Conservation (phyloP, 1,140 invertebrate species). For the Pemphigus obesinymphae region DNA sequence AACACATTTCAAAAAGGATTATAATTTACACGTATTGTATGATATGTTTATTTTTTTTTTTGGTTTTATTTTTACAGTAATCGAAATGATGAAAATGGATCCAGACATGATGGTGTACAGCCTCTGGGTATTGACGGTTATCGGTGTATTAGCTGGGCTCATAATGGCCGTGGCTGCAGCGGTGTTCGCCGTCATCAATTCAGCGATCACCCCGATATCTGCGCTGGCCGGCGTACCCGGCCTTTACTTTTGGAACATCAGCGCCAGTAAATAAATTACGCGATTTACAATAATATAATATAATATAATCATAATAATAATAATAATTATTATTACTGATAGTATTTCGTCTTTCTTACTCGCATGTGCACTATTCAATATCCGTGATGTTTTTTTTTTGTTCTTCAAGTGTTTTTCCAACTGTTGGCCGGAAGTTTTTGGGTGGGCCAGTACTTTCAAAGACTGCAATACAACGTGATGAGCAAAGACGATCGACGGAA, state of each 20-base stretch:
- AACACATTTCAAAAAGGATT: no score
- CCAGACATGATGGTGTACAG: conserved; percentile 64
- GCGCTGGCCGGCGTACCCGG: conserved; percentile 70
- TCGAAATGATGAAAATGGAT: conserved; percentile 59
- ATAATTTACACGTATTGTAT: no score
- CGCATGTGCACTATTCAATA: neutral
- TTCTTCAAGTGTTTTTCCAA: conserved; percentile 71
- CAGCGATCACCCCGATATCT: conserved; percentile 67
- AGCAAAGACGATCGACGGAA: conserved; percentile 67
- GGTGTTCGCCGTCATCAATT: conserved; percentile 72
- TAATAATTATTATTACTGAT: neutral
- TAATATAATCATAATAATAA: no score
- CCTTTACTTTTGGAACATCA: conserved; percentile 71
- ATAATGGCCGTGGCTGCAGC: conserved; percentile 64
- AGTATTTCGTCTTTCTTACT: neutral
- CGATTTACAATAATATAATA: no score
- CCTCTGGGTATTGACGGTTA: conserved; percentile 67
- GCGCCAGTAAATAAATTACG: conserved; percentile 62
- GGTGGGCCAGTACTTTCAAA: conserved; percentile 68
- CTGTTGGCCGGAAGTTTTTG: conserved; percentile 66
- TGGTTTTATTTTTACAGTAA: conserved; percentile 53
- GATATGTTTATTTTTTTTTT: neutral
- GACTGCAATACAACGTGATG: conserved; percentile 71
- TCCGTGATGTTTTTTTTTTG: conserved; percentile 48
- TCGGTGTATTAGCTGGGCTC: conserved; percentile 61